phyloP scores from a whole-genome alignment of 1,140 invertebrate species.

The Drosophila kohkoa region DNA sequence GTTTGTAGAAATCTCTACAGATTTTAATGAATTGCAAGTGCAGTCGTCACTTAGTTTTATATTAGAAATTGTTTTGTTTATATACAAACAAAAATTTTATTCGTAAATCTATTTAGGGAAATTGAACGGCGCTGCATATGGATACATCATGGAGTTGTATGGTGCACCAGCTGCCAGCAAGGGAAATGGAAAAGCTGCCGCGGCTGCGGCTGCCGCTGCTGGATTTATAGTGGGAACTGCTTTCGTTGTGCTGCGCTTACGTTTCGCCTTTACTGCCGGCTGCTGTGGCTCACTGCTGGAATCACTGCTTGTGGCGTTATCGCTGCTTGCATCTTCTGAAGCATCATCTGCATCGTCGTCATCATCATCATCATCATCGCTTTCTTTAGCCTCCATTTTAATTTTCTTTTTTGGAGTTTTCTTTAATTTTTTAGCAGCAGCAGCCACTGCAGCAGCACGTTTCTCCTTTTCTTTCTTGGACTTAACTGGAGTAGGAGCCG shows the following conservation, averaged over 20 bases:
- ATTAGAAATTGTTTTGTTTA: background rate
- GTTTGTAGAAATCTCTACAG: background rate
- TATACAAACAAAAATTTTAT: slow-evolving; percentile 31
- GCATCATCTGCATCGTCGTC: slow-evolving; percentile 44
- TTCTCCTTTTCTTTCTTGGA: slow-evolving; percentile 61
- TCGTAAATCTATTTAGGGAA: slow-evolving; percentile 55
- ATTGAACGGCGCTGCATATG: slow-evolving; percentile 59
- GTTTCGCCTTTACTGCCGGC: slow-evolving; percentile 42
- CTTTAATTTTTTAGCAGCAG: slow-evolving; percentile 40
- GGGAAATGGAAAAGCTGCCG: slow-evolving; percentile 58
- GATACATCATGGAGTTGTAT: slow-evolving; percentile 70
- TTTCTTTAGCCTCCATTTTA: slow-evolving; percentile 48
- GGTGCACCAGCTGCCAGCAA: slow-evolving; percentile 58
- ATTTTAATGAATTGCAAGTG: background rate
- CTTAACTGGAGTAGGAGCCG: slow-evolving; percentile 22
- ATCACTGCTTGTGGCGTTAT: slow-evolving; percentile 44
- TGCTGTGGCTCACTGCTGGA: slow-evolving; percentile 53
- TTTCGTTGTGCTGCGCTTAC: slow-evolving; percentile 54
- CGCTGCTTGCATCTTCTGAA: slow-evolving; percentile 38
- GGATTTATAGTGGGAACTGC: slow-evolving; percentile 28
- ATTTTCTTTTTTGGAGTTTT: slow-evolving; percentile 53
- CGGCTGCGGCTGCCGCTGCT: slow-evolving; percentile 36
- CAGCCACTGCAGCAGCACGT: background rate
- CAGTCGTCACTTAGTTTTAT: background rate
- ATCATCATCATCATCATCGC: slow-evolving; percentile 56